Percentiles rank a stretch among this genome's conserved stretches.
phyloP scores from a whole-genome alignment of 2,797 vertebrate species.

The Sebastes matsubarae region DNA sequence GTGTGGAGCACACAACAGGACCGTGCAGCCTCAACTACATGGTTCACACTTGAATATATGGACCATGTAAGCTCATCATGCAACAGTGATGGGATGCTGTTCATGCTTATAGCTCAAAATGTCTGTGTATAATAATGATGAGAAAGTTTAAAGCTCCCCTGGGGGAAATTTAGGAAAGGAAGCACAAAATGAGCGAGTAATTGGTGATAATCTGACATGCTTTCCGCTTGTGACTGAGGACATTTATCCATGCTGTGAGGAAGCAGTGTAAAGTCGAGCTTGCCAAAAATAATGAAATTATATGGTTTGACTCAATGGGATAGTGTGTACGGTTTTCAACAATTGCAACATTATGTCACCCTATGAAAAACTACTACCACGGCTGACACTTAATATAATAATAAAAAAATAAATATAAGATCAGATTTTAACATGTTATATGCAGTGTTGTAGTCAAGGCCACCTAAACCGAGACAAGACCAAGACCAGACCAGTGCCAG shows the following conservation, averaged over 20 bases:
- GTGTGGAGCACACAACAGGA: neutral
- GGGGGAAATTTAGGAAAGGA: neutral
- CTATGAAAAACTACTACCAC: neutral
- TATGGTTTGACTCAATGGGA: neutral
- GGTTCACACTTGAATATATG: neutral
- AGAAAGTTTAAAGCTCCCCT: neutral
- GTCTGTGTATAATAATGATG: neutral
- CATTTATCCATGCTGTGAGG: conserved; percentile 8
- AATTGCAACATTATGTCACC: neutral
- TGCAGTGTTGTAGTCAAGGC: too few relatives aligned
- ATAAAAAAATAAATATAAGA: too few relatives aligned
- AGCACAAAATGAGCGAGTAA: conserved; percentile 12
- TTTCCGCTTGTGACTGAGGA: conserved; percentile 41
- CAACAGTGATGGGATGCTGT: neutral
- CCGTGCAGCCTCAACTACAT: neutral
- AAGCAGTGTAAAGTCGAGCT: neutral
- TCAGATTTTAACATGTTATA: too few relatives aligned
- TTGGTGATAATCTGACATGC: conserved; percentile 37
- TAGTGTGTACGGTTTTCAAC: neutral
- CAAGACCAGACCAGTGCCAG: too few relatives aligned
- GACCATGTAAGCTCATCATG: neutral
- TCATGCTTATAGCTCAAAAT: neutral
- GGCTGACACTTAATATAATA: neutral
- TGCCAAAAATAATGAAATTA: conserved; percentile 15
- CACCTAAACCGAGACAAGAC: too few relatives aligned